Conservation (phyloP, 2,113 vertebrate species). For the Naja naja region DNA sequence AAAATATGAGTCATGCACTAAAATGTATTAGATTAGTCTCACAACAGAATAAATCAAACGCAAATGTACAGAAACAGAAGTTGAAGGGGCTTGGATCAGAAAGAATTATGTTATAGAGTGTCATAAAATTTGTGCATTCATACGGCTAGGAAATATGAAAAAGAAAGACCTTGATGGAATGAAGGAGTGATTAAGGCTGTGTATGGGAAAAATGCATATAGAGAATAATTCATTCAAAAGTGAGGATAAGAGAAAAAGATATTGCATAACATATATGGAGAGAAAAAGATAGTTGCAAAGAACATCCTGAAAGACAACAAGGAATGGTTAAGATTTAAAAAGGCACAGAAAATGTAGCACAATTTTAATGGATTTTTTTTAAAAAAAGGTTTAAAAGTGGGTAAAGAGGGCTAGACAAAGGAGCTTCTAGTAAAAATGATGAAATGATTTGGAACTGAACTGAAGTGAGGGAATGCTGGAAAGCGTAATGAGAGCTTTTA, state of each 20-base stretch:
- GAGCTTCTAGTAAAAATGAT: not conserved
- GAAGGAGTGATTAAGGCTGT: not conserved
- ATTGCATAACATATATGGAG: not conserved
- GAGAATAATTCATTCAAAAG: not conserved
- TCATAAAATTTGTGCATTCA: not conserved
- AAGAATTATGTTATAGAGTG: not conserved
- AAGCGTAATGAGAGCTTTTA: not conserved
- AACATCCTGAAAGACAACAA: not conserved
- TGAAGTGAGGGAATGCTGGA: not conserved
- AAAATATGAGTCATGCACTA: not conserved
- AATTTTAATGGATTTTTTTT: not conserved
- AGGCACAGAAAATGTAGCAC: not conserved
- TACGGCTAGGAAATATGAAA: not conserved
- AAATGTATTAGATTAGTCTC: not conserved
- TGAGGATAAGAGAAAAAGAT: not conserved
- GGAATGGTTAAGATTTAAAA: not conserved
- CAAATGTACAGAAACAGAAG: not conserved
- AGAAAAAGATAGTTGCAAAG: not conserved
- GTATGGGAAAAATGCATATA: not conserved
- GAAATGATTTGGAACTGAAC: not conserved
- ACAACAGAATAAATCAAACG: not conserved
- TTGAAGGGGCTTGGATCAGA: not conserved
- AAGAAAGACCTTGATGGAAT: not conserved
- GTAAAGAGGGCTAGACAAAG: not conserved
- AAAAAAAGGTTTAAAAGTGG: not conserved